Evolutionary conservation across 2,888 invertebrate species (phyloP), one percentile per base, ranked within the genome.

Genomic region (Ophion costatus): DNA sequence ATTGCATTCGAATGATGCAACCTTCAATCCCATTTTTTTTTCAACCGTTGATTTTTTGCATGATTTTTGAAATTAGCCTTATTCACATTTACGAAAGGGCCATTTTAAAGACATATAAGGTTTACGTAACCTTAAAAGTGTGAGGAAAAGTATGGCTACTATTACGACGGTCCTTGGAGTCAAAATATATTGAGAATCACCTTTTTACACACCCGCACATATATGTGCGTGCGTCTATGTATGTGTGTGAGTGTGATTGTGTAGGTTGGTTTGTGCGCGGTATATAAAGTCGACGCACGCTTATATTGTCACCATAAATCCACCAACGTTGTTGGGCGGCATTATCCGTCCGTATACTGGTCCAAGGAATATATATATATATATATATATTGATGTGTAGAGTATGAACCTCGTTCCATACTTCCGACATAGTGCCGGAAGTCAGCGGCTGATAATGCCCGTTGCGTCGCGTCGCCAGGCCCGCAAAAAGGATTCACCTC

Each of bases 251-350:
- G 29, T 29, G 29, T 4, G 29, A 29, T 2, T 29, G 29, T 51
- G 38, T 45, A 51, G 45, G 20, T 45, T 45, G 67, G 38, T 59
- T 14, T 45, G 45, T 45, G 67, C 45, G 3, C 22, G 17, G 57
- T 45, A 17, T 64, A 61, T 67, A 64, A 45, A 67, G 69, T 64
- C 51, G 14, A 59, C 17, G 86, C 83, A 86, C 88, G 89, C 88
- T 89, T 90, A 92, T 92, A 92, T 92, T 91, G 90, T 91, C 88
- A 85, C 84, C 89, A 92, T 92, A 92, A 92, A 92, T 92, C 91
- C 90, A 88, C 89, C 89, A 88, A 90, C 90, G 89, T 87, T 88
- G 89, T 87, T 85, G 85, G 61, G 82, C 74, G 87, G 86, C 90
- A 90, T 91, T 91, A 92, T 90, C 90, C 89, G 88, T 81, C 80